These are phyloP conservation scores for Cariama cristata DNA, from an alignment of 2,113 vertebrate genomes.

Conservation along the genomic window DNA sequence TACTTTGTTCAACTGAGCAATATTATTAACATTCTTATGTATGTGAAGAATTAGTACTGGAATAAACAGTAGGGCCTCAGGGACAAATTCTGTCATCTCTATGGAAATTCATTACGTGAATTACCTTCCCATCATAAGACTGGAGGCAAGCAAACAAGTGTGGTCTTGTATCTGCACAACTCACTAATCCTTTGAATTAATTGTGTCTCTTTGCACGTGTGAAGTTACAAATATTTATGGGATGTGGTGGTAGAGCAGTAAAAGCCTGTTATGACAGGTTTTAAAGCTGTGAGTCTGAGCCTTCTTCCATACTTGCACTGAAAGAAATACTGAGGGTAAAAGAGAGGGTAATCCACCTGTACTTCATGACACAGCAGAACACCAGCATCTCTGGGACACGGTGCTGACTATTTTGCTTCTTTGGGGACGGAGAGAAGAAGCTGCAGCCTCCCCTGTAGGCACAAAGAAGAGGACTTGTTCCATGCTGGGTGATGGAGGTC, in stretches of 20 bases:
- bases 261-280: neutral
- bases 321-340: neutral
- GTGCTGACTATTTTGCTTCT: neutral
- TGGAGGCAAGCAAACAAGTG: neutral
- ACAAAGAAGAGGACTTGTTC: neutral
- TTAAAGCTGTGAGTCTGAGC: neutral
- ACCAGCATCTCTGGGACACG: neutral
- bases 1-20: neutral
- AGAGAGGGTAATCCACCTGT: neutral
- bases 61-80: neutral
- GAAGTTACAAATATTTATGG: neutral
- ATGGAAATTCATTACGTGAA: neutral
- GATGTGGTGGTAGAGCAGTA: neutral
- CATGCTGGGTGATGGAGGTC: neutral
- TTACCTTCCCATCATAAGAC: neutral
- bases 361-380: neutral
- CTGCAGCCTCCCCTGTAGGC: neutral
- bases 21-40: neutral
- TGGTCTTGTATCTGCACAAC: neutral
- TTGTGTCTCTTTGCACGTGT: neutral
- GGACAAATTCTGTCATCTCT: neutral
- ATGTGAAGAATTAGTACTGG: neutral
- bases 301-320: neutral
- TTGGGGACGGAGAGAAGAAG: neutral
- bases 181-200: neutral